These are phyloP conservation scores for Tortricodes alternella DNA, from an alignment of 2,888 invertebrate species.

Conservation along the genomic window DNA sequence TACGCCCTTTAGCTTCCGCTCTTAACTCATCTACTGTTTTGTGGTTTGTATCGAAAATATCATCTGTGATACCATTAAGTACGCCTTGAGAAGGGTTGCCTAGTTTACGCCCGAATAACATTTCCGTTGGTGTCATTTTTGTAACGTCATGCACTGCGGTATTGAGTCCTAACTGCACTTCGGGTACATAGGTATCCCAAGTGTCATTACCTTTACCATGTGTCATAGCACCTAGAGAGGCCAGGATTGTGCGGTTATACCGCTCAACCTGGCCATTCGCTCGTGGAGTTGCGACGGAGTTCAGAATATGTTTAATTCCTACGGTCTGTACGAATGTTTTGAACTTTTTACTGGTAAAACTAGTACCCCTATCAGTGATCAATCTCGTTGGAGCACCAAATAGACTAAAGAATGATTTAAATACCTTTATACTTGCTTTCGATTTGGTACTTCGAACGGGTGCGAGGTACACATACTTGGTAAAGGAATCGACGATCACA, in stretches of 20 bases:
- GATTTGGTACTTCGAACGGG: conserved; percentile 28
- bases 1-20: conserved; percentile 9
- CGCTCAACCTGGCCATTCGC: too few species aligned
- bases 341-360: conserved; percentile 19
- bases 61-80: conserved; percentile 17
- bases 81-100: conserved; percentile 29
- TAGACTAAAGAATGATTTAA: not conserved
- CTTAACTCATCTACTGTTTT: conserved; percentile 15
- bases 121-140: conserved; percentile 32
- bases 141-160: conserved; percentile 29
- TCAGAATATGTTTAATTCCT: not conserved
- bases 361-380: not conserved
- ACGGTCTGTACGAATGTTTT: conserved; percentile 3
- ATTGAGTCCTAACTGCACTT: conserved; percentile 32
- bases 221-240: not conserved
- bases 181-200: not conserved
- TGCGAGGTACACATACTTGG: conserved; percentile 15
- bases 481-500: conserved; percentile 20
- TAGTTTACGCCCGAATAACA: conserved; percentile 31
- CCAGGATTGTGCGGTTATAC: too few species aligned
- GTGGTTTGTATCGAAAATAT: not conserved
- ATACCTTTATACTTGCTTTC: not conserved
- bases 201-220: not conserved
- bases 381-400: not conserved
- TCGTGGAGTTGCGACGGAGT: not conserved